phyloP scores from a whole-genome alignment of 2,888 invertebrate species.

The Watsonalla cultraria region DNA sequence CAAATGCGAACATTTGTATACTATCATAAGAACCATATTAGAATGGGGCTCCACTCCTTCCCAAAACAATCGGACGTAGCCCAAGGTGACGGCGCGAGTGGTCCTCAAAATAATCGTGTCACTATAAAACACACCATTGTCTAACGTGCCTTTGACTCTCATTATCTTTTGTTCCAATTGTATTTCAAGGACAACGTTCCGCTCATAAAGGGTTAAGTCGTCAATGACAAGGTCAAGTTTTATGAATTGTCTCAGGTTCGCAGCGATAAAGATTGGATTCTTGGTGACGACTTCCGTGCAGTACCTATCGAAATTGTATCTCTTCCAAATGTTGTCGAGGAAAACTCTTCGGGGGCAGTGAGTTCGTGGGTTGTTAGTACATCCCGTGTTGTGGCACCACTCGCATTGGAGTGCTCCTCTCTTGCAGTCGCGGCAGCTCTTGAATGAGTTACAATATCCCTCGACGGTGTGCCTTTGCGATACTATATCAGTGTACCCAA shows the following conservation, averaged over 20 bases:
- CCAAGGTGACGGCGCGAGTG: constrained; percentile 16
- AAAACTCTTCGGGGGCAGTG: constrained; percentile 30
- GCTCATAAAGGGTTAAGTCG: constrained; percentile 31
- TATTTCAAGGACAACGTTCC: constrained; percentile 27
- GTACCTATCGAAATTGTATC: constrained; percentile 4
- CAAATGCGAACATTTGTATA: constrained; percentile 30
- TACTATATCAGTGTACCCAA: neutral
- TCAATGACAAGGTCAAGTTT: constrained; percentile 28
- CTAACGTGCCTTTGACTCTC: constrained; percentile 13
- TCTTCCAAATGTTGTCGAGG: constrained; percentile 18
- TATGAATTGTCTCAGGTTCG: constrained; percentile 21
- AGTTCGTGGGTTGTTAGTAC: constrained; percentile 24
- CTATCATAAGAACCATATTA: constrained; percentile 30
- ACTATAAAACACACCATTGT: constrained; percentile 13
- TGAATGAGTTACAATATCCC: constrained; percentile 15
- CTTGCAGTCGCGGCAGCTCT: constrained; percentile 29
- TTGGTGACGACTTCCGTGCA: constrained; percentile 25
- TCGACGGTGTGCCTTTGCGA: constrained; percentile 7
- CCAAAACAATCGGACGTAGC: constrained; percentile 28
- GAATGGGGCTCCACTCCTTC: constrained; percentile 37
- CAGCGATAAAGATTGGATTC: constrained; percentile 29
- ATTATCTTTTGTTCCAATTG: constrained; percentile 17
- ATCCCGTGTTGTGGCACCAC: constrained; percentile 34
- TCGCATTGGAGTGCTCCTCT: constrained; percentile 21
- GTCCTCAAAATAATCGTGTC: constrained; percentile 13